Conservation (phyloP, 2,797 vertebrate genomes). For the Crenichthys baileyi region DNA sequence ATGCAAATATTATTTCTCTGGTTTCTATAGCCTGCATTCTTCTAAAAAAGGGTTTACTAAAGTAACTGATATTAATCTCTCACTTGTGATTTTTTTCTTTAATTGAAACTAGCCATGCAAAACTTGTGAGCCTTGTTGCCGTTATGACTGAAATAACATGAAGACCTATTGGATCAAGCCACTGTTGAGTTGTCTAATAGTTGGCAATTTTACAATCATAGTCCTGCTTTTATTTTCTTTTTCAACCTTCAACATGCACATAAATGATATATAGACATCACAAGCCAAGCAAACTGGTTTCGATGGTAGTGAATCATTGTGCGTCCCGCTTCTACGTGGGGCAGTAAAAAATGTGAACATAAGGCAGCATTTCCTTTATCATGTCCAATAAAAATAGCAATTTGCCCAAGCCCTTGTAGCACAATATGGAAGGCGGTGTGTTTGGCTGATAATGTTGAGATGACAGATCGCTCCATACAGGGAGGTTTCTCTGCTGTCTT, state of each 20-base stretch:
- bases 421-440: constrained; percentile 94
- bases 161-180: constrained; percentile 42
- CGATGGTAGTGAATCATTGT: constrained; percentile 75
- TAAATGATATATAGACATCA: constrained; percentile 20
- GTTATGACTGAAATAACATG: constrained; percentile 40
- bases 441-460: constrained; percentile 95
- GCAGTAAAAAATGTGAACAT: constrained; percentile 95
- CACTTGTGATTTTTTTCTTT: constrained; percentile 34
- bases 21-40: neutral
- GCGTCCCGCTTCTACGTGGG: constrained; percentile 74
- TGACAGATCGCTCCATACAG: constrained; percentile 93
- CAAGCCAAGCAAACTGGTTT: constrained; percentile 64
- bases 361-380: constrained; percentile 97
- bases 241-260: constrained; percentile 24
- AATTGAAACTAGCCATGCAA: constrained; percentile 49
- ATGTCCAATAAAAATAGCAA: constrained; percentile 98
- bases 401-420: constrained; percentile 95
- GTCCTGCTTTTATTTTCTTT: constrained; percentile 35
- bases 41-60: neutral
- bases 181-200: constrained; percentile 35
- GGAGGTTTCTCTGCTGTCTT: constrained; percentile 89
- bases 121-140: constrained; percentile 27
- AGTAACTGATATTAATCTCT: constrained; percentile 50
- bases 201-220: constrained; percentile 51
- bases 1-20: neutral